Percentiles rank a stretch among this genome's conserved stretches.
phyloP scores from a whole-genome alignment of 2,888 invertebrate species.

The Strigamia maritima region DNA sequence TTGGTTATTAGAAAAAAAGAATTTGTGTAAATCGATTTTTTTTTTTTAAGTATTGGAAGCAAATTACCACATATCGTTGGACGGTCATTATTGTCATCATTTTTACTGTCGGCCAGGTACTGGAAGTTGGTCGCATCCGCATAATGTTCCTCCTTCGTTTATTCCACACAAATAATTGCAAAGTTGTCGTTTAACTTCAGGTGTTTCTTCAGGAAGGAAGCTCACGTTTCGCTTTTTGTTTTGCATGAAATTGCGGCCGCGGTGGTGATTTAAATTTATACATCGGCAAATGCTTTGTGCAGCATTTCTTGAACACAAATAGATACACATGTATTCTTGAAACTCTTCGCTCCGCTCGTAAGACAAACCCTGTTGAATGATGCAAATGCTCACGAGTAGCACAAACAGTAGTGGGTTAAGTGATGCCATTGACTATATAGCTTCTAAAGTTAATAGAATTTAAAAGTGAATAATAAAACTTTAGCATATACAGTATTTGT shows the following conservation, averaged over 20 bases:
- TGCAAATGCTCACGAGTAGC: not conserved
- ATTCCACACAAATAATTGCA: conserved; percentile 64
- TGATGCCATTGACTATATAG: not conserved
- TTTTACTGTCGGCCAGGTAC: conserved; percentile 36
- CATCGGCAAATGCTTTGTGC: not conserved
- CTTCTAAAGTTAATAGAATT: no score
- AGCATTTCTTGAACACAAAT: not conserved
- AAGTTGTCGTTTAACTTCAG: conserved; percentile 52
- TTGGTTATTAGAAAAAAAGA: not conserved
- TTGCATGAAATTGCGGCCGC: not conserved
- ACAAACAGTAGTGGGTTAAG: not conserved
- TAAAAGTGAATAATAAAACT: not conserved
- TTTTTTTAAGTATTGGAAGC: not conserved
- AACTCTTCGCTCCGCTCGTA: not conserved
- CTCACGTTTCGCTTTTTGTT: not conserved
- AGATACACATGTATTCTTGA: not conserved
- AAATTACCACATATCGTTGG: not conserved
- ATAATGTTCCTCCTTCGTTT: conserved; percentile 71
- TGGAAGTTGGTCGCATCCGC: conserved; percentile 69
- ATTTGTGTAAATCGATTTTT: not conserved
- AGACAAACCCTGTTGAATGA: not conserved
- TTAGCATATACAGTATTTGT: no score
- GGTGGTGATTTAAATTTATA: not conserved
- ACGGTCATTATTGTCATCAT: not conserved
- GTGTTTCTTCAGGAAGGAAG: not conserved